Conservation (phyloP, 2,797 vertebrate genomes). For the Harpagifer antarcticus region DNA sequence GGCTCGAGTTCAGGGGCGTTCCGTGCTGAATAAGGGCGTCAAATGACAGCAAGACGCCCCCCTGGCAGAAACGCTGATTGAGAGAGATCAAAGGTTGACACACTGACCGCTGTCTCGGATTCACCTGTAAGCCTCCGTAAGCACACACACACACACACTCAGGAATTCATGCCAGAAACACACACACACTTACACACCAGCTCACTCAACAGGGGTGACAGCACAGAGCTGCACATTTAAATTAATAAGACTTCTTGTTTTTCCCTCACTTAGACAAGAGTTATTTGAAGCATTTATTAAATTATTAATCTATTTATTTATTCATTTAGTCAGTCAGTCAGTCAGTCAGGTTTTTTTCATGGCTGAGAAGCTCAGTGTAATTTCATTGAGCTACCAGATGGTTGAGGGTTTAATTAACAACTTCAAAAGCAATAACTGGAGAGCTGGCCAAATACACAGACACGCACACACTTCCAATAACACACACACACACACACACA, state of each 20-base stretch:
- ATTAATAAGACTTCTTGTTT: slow-evolving; percentile 74
- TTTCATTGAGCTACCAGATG: slow-evolving; percentile 83
- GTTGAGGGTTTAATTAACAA: slow-evolving; percentile 84
- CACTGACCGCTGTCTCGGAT: slow-evolving; percentile 74
- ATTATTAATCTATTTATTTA: slow-evolving; percentile 79
- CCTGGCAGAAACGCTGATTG: no score
- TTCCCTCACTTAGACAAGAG: slow-evolving; percentile 68
- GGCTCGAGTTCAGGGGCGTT: no score
- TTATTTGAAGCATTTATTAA: slow-evolving; percentile 75
- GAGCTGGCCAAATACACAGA: slow-evolving; percentile 69
- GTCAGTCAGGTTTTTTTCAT: slow-evolving; percentile 76
- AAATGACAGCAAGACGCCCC: no score
- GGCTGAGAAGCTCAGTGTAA: slow-evolving; percentile 77
- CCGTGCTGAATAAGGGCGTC: no score
- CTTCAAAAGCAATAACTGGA: slow-evolving; percentile 82
- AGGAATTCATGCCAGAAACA: slow-evolving; percentile 15
- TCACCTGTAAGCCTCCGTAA: slow-evolving; percentile 58
- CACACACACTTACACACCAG: slow-evolving; percentile 18
- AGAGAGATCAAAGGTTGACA: slow-evolving; percentile 69
- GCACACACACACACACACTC: slow-evolving; percentile 26
- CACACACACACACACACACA: slow-evolving; percentile 1
- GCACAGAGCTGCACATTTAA: slow-evolving; percentile 53
- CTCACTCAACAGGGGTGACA: slow-evolving; percentile 50
- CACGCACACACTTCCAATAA: slow-evolving; percentile 30
- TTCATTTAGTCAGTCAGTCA: slow-evolving; percentile 76